Base-by-base conservation (phyloP, 2,888 invertebrate genomes). In the Apantesis nais region DNA sequence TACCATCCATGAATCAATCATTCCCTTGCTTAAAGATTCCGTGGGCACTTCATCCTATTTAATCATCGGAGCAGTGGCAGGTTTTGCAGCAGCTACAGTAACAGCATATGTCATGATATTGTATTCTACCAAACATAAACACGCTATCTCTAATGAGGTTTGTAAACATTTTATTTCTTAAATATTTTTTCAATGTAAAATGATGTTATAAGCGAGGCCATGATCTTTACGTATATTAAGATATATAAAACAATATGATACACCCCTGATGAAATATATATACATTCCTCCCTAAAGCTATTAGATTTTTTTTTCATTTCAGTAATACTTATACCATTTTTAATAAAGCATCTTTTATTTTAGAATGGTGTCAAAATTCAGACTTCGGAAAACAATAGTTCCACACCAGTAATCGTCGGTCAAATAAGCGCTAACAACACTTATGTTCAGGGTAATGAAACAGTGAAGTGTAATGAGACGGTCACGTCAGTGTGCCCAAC, bases 361-460 rank as follows among this genome's bases (percentile, higher is more conserved):
- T 7, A 63, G 63, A 63, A 44, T 12, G 63, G 63, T 1, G 31
- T 44, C 29, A 44, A 63, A 63, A 63, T 63, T 44, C 63, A 63
- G 44, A 63, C 44, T 8, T 44, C 41, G 22, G 22, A 5, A 44
- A 63, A 63, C 63, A 29, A 44, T 25, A 63, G 44, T 3, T 31
- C 31, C 29, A 31, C 29, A 63, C 29, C 44, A 12, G 63, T 44
- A 19, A 63, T 44, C 1, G 7, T 16, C 3, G 29, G 29, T 22
- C 65, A 52, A 34, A 25, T 37, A 39, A 66, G 34, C 66, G 34
- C 48, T 3, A 58, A 14, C 61, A 69, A 69, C 8, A 69, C 60
- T 4, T 69, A 69, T 22, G 19, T 60, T 0, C 48, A 44, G 37
- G 37, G 25, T 48, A 48, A 65, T 41, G 29, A 60, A 9, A 61